Percentiles rank a stretch among this genome's conserved stretches.
Evolutionary conservation across 2,888 invertebrate species (phyloP).

Genomic region (Prosapia bicincta): DNA sequence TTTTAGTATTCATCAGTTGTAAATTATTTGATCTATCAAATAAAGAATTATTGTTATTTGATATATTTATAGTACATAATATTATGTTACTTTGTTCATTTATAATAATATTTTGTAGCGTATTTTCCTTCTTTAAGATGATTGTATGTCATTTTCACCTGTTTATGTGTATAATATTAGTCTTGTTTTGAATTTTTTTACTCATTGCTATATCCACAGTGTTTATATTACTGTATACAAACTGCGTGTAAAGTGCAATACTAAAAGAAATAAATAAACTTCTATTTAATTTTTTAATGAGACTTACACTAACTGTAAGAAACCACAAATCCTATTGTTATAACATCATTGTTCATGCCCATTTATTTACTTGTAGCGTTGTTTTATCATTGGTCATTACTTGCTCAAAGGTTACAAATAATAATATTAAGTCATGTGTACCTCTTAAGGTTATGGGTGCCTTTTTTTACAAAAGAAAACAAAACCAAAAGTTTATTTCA

Average conservation of each 20-base stretch:
- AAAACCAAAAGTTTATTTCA: neutral
- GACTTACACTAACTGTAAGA: neutral
- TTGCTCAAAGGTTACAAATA: neutral
- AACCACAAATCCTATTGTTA: conserved; percentile 6
- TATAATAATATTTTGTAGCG: too few species aligned
- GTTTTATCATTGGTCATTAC: neutral
- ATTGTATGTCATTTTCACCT: too few species aligned
- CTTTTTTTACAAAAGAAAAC: neutral
- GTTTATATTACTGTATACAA: too few species aligned
- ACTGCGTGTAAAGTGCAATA: too few species aligned
- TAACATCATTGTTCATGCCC: neutral
- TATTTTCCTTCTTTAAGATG: too few species aligned
- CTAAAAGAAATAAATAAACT: neutral
- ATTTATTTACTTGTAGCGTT: neutral
- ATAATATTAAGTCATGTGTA: neutral
- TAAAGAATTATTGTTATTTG: neutral
- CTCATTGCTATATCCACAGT: too few species aligned
- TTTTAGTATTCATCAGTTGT: neutral
- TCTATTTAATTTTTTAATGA: neutral
- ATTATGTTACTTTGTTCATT: too few species aligned
- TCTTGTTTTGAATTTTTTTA: too few species aligned
- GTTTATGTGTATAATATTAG: too few species aligned
- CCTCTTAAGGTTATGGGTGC: neutral
- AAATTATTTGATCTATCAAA: neutral
- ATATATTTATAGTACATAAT: too few species aligned